Evolutionary conservation across 2,888 invertebrate genomes (phyloP), one percentile per base, ranked within the genome.

Genomic region (Platycheirus albimanus): DNA sequence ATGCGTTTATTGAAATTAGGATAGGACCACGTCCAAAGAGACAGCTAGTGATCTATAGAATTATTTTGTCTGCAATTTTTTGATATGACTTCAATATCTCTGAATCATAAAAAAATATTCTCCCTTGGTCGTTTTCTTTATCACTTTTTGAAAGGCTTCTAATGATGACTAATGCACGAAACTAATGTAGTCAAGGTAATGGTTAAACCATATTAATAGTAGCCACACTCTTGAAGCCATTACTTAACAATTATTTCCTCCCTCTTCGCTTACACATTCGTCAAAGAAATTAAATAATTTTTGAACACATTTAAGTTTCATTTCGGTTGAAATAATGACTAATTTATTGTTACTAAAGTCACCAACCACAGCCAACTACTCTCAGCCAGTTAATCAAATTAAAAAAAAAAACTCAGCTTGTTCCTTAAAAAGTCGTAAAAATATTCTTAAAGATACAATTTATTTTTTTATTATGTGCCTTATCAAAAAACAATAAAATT

Each of bases 341-440:
- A 64, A 58, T 75, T 80, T 80, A 70, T 75, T 70, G 36, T 49
- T 51, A 56, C 17, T 24, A 33, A 36, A 52, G 28, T n/a, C 51
- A 63, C 11, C n/a, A 38, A 52, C 13, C 6, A 45, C 33, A 19
- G 24, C 49, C 33, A 45, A 17, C 41, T 15, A 7, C 41, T 33
- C 19, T n/a, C 64, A 56, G 75, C n/a, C 76, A 80, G 69, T 75
- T 45, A 76, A 76, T 80, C 80, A 80, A 80, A 70, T 70, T 70
- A 61, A 69, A 67, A 43, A 13, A 33, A 30, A 24, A n/a, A n/a
- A n/a, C n/a, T n/a, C n/a, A n/a, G n/a, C n/a, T 11, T 28, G 69
- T 56, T 75, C 69, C 58, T 80, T 76, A 70, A 70, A 80, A 80
- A 45, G 56, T 80, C 80, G 75, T 80, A 51, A 75, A 80, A 80